These are phyloP conservation scores for Palythoa grandis DNA, from an alignment of 92 coral and sea anemone genomes.

Conservation along the genomic window DNA sequence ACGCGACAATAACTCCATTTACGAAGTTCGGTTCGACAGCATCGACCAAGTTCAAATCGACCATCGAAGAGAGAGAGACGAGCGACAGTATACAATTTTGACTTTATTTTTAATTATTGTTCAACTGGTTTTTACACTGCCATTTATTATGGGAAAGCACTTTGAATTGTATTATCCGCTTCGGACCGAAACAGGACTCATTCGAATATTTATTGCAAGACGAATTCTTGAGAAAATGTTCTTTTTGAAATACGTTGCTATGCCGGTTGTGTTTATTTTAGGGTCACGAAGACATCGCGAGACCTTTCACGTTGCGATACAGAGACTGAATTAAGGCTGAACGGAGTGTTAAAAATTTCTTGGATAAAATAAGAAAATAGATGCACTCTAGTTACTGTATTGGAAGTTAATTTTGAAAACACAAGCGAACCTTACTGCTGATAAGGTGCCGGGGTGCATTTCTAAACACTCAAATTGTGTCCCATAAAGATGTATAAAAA, in stretches of 20 bases:
- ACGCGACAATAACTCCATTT: conserved; percentile 18
- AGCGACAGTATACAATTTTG: conserved; percentile 8
- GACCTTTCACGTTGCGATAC: background rate
- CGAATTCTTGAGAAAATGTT: conserved; percentile 29
- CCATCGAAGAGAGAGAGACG: background rate
- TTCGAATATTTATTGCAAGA: background rate
- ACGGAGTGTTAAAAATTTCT: background rate
- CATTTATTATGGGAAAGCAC: background rate
- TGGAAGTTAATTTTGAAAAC: no score
- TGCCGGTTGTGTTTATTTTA: conserved; percentile 14
- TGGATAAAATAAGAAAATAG: no score
- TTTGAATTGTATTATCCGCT: conserved; percentile 10
- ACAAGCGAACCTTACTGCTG: no score
- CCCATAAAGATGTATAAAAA: no score
- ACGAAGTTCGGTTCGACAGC: conserved; percentile 10
- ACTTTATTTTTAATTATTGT: conserved; percentile 24
- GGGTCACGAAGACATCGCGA: conserved; percentile 22
- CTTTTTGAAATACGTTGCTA: conserved; percentile 34
- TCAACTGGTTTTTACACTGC: conserved; percentile 25
- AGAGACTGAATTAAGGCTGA: background rate
- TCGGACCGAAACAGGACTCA: background rate
- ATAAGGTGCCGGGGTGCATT: no score
- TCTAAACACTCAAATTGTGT: no score
- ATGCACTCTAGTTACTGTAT: no score
- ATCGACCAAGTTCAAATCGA: conserved; percentile 15